Evolutionary conservation across 2,888 invertebrate genomes (phyloP).

Genomic region (Epistrophella euchroma): DNA sequence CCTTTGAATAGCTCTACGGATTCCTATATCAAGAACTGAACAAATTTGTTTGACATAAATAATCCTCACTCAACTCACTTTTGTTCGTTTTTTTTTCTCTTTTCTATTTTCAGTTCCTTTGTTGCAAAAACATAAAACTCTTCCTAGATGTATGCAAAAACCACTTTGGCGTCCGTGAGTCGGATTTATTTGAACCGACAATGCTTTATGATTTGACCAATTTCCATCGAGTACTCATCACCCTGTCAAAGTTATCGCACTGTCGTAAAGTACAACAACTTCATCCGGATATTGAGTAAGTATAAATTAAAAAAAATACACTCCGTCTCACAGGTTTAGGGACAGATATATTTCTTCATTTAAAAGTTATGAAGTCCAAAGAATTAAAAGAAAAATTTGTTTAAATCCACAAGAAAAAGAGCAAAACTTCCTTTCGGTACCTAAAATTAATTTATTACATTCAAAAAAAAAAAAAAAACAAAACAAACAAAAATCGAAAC

Average conservation of each 20-base stretch:
- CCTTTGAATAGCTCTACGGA: constrained; percentile 33
- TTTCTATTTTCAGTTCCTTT: constrained; percentile 91
- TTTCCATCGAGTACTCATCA: constrained; percentile 96
- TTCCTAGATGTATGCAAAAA: constrained; percentile 95
- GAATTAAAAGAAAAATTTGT: too few species aligned
- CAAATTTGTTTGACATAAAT: constrained; percentile 38
- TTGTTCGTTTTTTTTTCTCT: constrained; percentile 46
- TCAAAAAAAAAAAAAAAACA: too few species aligned
- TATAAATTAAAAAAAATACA: not conserved
- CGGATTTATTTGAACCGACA: constrained; percentile 96
- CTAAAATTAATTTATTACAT: too few species aligned
- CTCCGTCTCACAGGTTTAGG: not conserved
- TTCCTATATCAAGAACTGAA: constrained; percentile 20
- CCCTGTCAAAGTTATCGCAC: constrained; percentile 94
- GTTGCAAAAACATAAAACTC: constrained; percentile 96
- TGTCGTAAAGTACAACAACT: constrained; percentile 87
- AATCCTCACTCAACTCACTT: constrained; percentile 1
- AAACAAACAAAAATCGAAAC: too few species aligned
- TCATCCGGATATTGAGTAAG: constrained; percentile 89
- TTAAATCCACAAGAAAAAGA: too few species aligned
- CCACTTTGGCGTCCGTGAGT: constrained; percentile 92
- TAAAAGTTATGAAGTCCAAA: not conserved
- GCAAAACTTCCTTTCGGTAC: too few species aligned
- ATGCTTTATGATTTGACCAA: constrained; percentile 98
- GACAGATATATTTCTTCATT: not conserved